Evolutionary conservation across 2,888 invertebrate species (phyloP), one percentile per base, ranked within the genome.

Genomic region (Leptodirus hochenwartii): DNA sequence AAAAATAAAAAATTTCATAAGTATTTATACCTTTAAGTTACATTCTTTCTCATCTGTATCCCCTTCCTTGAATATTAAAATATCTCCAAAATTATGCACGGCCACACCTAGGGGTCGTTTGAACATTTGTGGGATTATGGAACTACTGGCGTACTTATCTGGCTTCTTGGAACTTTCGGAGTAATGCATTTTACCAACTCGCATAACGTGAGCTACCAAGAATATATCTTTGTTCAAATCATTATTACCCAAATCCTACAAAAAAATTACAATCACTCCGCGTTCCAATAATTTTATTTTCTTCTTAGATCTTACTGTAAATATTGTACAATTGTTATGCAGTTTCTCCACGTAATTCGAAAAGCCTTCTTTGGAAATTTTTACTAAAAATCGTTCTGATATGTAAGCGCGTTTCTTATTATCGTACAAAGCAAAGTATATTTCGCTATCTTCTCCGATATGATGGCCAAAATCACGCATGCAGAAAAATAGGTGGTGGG

Each of bases 391-490:
- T 38, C 88, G 63, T 56, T 91, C 91, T 32, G 88, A 85, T 35
- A 90, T 62, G 39, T 80, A 82, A 43, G 74, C 76, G 43, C 66
- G 69, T 44, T 74, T 68, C 41, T 69, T 66, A 12, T 74, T 71
- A 51, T 91, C 88, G 52, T 81, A 90, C 1, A 90, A 59, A 46
- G 80, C 82, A 45, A 91, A 77, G 43, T 81, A 75, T 10, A 90
- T 69, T 55, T 90, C 88, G 0, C 82, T 79, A 48, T 88, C 87
- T 53, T 91, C 87, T 0, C 82, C 79, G 2, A 87, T 74, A 29
- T 80, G 77, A 50, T 81, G 81, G 0, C 82, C 82, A 50, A 88
- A 88, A 53, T 85, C 82, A 10, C 84, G 61, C 74, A 85, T 78
- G 47, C 80, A 81, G 53, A 87, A 78, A 55, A 84, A 75, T 16